Conservation (phyloP, 2,797 vertebrate species). For the Kryptopterus vitreolus region DNA sequence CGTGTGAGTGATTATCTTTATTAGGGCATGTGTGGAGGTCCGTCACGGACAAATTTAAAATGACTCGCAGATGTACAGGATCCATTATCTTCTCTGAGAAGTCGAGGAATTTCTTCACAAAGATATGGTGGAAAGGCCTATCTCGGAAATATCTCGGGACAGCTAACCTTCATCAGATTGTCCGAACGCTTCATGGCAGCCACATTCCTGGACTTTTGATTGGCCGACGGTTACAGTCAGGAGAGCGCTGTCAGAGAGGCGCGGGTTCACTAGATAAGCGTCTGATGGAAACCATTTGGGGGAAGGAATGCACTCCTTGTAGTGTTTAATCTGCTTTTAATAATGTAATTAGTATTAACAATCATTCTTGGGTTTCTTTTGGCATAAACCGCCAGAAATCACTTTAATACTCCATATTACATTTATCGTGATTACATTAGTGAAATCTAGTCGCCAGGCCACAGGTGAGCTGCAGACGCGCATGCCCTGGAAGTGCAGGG, state of each 20-base stretch:
- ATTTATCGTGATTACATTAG: background rate
- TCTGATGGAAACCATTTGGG: constrained; percentile 49
- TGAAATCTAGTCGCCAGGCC: background rate
- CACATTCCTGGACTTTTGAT: constrained; percentile 57
- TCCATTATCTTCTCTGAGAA: constrained; percentile 68
- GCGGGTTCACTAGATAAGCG: constrained; percentile 37
- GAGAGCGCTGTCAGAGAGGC: constrained; percentile 33
- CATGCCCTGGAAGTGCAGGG: constrained; percentile 3
- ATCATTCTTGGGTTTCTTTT: background rate
- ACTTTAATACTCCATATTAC: background rate
- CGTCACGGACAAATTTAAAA: constrained; percentile 60
- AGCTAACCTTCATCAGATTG: constrained; percentile 73
- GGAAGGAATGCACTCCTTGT: constrained; percentile 39
- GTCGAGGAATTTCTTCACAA: constrained; percentile 65
- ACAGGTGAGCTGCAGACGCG: constrained; percentile 12
- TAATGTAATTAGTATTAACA: constrained; percentile 44
- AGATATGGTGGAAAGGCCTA: constrained; percentile 68
- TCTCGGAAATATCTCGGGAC: constrained; percentile 71
- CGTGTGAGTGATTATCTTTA: constrained; percentile 35
- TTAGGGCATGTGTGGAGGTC: constrained; percentile 32
- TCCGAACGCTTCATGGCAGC: constrained; percentile 61
- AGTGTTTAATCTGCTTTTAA: constrained; percentile 43
- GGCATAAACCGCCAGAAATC: background rate
- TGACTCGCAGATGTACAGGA: constrained; percentile 64
- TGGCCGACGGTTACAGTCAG: constrained; percentile 39